These are phyloP conservation scores for Podarcis raffonei DNA, from an alignment of 2,113 vertebrate genomes.

Conservation along the genomic window DNA sequence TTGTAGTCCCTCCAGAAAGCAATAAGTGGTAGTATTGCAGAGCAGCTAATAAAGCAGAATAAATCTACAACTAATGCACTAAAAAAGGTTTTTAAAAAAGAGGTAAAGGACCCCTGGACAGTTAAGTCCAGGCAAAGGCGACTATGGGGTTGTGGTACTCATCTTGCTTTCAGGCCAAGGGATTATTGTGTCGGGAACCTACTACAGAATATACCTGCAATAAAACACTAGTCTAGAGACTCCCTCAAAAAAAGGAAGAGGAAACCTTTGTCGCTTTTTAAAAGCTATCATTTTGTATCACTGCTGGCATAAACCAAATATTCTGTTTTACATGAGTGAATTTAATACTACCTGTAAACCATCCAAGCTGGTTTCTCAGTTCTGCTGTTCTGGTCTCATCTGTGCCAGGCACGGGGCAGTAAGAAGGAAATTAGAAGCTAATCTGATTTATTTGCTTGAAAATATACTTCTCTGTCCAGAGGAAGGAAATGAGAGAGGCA, in stretches of 20 bases:
- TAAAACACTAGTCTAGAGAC: no score
- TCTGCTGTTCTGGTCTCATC: background rate
- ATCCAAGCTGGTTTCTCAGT: background rate
- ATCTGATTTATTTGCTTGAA: slow-evolving; percentile 8
- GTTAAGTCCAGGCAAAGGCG: no score
- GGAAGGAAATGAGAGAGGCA: background rate
- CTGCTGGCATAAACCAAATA: background rate
- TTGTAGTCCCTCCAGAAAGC: no score
- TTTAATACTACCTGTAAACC: background rate
- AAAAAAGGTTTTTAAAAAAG: no score
- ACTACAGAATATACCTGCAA: no score
- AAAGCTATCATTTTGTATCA: background rate
- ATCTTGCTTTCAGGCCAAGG: no score
- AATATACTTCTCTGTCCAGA: background rate
- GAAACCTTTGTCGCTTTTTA: background rate
- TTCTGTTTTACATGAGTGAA: background rate
- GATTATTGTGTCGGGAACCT: no score
- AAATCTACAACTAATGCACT: no score
- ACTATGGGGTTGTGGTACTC: no score
- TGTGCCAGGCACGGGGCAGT: background rate
- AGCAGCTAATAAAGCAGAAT: no score
- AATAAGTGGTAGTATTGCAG: no score
- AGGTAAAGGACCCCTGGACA: no score
- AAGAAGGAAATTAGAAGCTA: background rate
- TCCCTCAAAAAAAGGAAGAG: background rate